These are phyloP conservation scores for Plutella xylostella DNA, from an alignment of 2,888 invertebrate genomes.

Conservation along the genomic window DNA sequence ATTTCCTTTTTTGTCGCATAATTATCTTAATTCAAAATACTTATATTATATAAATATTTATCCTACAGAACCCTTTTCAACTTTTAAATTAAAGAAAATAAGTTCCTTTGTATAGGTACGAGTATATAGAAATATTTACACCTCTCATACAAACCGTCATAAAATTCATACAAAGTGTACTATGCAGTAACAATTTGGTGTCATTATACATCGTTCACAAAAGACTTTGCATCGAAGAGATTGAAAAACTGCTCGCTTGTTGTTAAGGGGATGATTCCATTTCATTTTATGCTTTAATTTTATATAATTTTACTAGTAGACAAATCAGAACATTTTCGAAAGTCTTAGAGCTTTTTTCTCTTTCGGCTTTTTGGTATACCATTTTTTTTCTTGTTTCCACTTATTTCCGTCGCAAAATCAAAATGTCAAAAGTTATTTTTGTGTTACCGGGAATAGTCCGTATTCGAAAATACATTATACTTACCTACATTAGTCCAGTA, in stretches of 20 bases:
- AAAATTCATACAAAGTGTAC: constrained; percentile 4
- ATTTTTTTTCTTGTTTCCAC: background rate
- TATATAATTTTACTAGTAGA: too few relatives aligned
- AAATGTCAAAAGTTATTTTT: background rate
- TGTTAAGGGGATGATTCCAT: constrained; percentile 29
- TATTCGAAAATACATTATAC: too few relatives aligned
- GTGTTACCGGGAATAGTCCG: too few relatives aligned
- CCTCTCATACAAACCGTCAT: too few relatives aligned
- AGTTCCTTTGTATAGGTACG: too few relatives aligned
- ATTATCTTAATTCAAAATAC: background rate
- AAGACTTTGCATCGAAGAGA: constrained; percentile 30
- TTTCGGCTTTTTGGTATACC: background rate
- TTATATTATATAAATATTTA: background rate
- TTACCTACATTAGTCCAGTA: too few relatives aligned
- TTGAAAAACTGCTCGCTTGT: constrained; percentile 30
- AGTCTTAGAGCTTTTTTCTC: background rate
- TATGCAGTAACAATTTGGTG: constrained; percentile 38
- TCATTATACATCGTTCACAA: constrained; percentile 46
- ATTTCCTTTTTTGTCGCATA: too few relatives aligned
- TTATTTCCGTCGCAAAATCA: background rate
- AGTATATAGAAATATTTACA: too few relatives aligned
- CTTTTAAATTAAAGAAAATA: too few relatives aligned
- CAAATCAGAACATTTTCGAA: too few relatives aligned
- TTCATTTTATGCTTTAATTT: background rate
- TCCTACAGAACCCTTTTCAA: background rate